Conservation (phyloP, 2,113 vertebrate genomes). For the Azemiops feae region DNA sequence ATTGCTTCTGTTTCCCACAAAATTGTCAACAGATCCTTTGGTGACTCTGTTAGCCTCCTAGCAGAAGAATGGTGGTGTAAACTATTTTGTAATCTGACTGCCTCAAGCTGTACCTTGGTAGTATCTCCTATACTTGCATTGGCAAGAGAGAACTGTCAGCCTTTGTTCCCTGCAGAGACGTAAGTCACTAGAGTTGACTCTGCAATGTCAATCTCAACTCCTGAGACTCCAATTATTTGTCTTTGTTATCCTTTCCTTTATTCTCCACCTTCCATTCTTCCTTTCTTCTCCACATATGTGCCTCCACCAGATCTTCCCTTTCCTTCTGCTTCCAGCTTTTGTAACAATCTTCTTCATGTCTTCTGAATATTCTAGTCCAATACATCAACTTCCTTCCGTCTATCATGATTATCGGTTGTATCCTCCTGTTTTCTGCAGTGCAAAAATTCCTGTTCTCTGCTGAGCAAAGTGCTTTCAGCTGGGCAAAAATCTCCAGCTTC, state of each 20-base stretch:
- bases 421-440: not conserved
- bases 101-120: not conserved
- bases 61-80: not conserved
- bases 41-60: not conserved
- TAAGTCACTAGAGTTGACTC: not conserved
- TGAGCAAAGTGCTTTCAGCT: not conserved
- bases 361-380: not conserved
- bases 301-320: not conserved
- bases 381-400: not conserved
- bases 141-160: not conserved
- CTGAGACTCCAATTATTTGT: not conserved
- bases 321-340: not conserved
- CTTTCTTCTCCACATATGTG: not conserved
- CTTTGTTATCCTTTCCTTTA: not conserved
- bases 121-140: not conserved
- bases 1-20: not conserved
- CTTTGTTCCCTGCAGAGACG: not conserved
- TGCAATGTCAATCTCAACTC: not conserved
- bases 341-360: not conserved
- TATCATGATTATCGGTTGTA: not conserved
- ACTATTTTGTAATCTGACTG: not conserved
- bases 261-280: not conserved
- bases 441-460: not conserved
- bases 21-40: not conserved
- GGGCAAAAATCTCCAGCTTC: not conserved